phyloP scores from a whole-genome alignment of 2,888 invertebrate genomes.

The Cerceris rybyensis region DNA sequence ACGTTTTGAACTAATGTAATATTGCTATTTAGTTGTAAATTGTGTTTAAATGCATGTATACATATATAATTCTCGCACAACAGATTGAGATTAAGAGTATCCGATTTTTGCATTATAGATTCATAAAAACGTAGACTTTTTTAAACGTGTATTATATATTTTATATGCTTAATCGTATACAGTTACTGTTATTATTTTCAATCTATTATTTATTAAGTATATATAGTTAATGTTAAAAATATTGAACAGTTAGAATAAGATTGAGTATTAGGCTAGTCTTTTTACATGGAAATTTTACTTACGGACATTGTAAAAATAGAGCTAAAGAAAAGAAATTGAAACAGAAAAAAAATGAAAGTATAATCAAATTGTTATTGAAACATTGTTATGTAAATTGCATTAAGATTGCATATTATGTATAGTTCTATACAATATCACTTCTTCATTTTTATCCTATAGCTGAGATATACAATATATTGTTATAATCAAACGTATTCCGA shows the following conservation, averaged over 20 bases:
- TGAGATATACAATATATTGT: slow-evolving; percentile 18
- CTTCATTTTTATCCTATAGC: slow-evolving; percentile 17
- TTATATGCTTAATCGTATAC: slow-evolving; percentile 31
- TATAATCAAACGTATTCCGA: slow-evolving; percentile 4
- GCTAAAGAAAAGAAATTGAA: slow-evolving; percentile 1
- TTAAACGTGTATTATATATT: slow-evolving; percentile 44
- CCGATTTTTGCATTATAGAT: slow-evolving; percentile 32
- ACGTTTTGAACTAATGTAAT: slow-evolving; percentile 11
- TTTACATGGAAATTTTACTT: slow-evolving; percentile 63
- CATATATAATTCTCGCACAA: slow-evolving; percentile 41
- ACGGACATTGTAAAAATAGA: slow-evolving; percentile 12
- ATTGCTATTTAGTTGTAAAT: slow-evolving; percentile 13
- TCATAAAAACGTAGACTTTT: slow-evolving; percentile 27
- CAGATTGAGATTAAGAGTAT: slow-evolving; percentile 32
- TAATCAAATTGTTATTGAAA: slow-evolving; percentile 28
- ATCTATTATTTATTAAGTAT: slow-evolving; percentile 29
- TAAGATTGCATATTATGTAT: slow-evolving; percentile 26
- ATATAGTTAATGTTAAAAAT: slow-evolving; percentile 34
- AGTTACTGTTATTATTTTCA: slow-evolving; percentile 13
- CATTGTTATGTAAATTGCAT: slow-evolving; percentile 38
- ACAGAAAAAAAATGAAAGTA: slow-evolving; percentile 9
- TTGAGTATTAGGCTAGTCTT: slow-evolving; percentile 64
- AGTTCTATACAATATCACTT: slow-evolving; percentile 19
- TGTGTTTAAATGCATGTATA: slow-evolving; percentile 14
- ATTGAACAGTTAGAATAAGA: slow-evolving; percentile 41